A percentile compares a stretch with the other conserved stretches of the same genome.
Evolutionary conservation across 2,888 invertebrate species (phyloP).

Genomic region (Drosophila suboccidentalis): DNA sequence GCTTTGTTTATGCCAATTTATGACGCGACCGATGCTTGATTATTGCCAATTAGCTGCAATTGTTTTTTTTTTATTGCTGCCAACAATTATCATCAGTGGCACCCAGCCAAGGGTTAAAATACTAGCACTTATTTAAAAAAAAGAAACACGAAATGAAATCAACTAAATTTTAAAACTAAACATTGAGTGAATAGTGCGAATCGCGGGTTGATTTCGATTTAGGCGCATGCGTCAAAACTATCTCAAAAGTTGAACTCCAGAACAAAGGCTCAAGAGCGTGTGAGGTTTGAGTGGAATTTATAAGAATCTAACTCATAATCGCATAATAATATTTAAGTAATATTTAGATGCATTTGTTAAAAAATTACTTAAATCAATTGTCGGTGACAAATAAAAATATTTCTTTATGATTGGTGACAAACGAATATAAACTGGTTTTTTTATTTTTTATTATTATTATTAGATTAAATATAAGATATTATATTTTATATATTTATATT

Average conservation of each 20-base stretch:
- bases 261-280: slow-evolving; percentile 45
- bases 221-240: slow-evolving; percentile 56
- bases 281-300: slow-evolving; percentile 30
- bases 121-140: not conserved
- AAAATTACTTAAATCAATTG: too few relatives aligned
- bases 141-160: slow-evolving; percentile 25
- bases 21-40: slow-evolving; percentile 61
- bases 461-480: too few relatives aligned
- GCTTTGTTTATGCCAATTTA: slow-evolving; percentile 71
- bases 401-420: not conserved
- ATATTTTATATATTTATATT: too few relatives aligned
- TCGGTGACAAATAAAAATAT: not conserved
- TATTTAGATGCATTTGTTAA: too few relatives aligned
- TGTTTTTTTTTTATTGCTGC: slow-evolving; percentile 40
- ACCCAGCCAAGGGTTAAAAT: slow-evolving; percentile 46
- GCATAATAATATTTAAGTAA: too few relatives aligned
- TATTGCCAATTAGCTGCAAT: slow-evolving; percentile 75
- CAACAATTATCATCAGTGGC: slow-evolving; percentile 12
- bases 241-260: slow-evolving; percentile 18
- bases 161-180: slow-evolving; percentile 15
- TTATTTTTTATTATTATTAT: too few relatives aligned
- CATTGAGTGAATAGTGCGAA: slow-evolving; percentile 55
- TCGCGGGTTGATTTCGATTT: slow-evolving; percentile 6
- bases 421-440: too few relatives aligned
- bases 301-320: not conserved